These are phyloP conservation scores for Triplophysa tibetana DNA, from an alignment of 2,113 vertebrate genomes.

Conservation along the genomic window DNA sequence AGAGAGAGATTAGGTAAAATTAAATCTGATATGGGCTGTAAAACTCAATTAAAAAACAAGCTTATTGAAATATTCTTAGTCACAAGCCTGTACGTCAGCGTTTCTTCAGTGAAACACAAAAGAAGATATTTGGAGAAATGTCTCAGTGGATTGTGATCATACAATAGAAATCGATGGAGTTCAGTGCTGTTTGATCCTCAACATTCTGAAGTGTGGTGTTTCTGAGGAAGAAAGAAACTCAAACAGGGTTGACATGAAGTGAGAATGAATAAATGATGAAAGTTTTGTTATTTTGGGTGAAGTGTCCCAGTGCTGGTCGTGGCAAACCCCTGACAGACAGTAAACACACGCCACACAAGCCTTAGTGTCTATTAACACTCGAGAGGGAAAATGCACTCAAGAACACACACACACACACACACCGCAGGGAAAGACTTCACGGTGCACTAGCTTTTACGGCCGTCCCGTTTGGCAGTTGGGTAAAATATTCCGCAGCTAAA, in stretches of 20 bases:
- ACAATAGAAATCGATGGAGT: too few relatives aligned
- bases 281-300: too few relatives aligned
- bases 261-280: too few relatives aligned
- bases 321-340: neutral
- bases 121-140: too few relatives aligned
- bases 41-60: slow-evolving; percentile 15
- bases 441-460: slow-evolving; percentile 31
- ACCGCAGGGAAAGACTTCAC: slow-evolving; percentile 19
- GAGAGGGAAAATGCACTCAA: neutral
- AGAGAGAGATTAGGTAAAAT: slow-evolving; percentile 6
- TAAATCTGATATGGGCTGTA: neutral
- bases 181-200: too few relatives aligned
- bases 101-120: too few relatives aligned
- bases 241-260: too few relatives aligned
- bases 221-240: too few relatives aligned
- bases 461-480: slow-evolving; percentile 32
- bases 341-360: slow-evolving; percentile 4
- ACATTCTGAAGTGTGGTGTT: too few relatives aligned
- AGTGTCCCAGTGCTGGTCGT: too few relatives aligned
- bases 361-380: slow-evolving; percentile 13
- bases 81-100: too few relatives aligned
- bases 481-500: slow-evolving; percentile 38
- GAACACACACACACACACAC: slow-evolving; percentile 2
- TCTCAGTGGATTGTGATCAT: too few relatives aligned
- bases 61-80: neutral